These are phyloP conservation scores for Phengaris alcon DNA, from an alignment of 2,888 invertebrate genomes.

Conservation along the genomic window DNA sequence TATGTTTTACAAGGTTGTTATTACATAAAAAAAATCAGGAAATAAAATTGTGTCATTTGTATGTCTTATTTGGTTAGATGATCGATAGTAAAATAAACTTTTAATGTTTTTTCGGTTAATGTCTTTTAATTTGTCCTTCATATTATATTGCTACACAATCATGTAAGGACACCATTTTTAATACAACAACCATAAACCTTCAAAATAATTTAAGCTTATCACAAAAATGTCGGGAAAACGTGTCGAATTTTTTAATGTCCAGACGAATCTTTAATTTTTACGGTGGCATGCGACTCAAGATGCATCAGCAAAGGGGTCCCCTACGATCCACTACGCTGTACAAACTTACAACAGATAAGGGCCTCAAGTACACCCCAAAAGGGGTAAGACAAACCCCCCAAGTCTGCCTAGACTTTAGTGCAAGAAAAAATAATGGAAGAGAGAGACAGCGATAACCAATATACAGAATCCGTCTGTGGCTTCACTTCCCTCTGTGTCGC, in stretches of 20 bases:
- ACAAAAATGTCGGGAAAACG: neutral
- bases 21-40: no score
- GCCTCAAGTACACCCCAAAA: constrained; percentile 75
- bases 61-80: no score
- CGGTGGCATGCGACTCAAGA: constrained; percentile 69
- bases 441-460: constrained; percentile 52
- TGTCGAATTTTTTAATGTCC: constrained; percentile 26
- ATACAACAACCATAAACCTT: neutral
- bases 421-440: constrained; percentile 69
- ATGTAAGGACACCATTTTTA: no score
- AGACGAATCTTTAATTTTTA: constrained; percentile 45
- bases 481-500: constrained; percentile 40
- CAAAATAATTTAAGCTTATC: neutral
- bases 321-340: constrained; percentile 76
- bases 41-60: no score
- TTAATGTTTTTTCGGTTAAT: no score
- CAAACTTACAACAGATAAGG: constrained; percentile 79
- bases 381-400: constrained; percentile 75
- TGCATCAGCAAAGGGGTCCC: constrained; percentile 73
- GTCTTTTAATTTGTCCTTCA: no score
- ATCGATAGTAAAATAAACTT: no score
- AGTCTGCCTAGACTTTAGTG: constrained; percentile 71
- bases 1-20: no score
- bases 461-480: constrained; percentile 45
- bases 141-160: no score